Evolutionary conservation across 2,797 vertebrate genomes (phyloP), one percentile per base, ranked within the genome.

Genomic region (Poecilia picta): DNA sequence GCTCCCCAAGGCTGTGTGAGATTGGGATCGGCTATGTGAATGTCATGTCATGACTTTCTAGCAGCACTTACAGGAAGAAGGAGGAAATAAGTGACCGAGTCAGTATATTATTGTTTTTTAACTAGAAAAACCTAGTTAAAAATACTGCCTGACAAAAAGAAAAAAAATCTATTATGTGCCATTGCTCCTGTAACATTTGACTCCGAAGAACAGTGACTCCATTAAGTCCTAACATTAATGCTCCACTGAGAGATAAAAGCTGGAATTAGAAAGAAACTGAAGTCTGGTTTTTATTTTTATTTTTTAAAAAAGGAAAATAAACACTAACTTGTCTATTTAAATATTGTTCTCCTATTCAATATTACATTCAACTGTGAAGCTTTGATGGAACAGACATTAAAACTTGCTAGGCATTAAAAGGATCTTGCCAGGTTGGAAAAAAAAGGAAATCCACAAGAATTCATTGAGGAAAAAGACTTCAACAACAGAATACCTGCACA

Each of bases 161-260:
- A 66, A 82, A 70, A 82, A 70, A 39, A 20, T 74, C 62, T 74
- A 31, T 64, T 70, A 12, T 8, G 1, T 41, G 23, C 18, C 51
- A 31, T 74, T 64, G 55, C 18, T 47, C 46, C 8, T 0, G 4
- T 77, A 70, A 81, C 81, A 80, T 84, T 79, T 82, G 77, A 82
- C 83, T 80, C 43, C 36, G 62, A 49, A 71, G 53, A 79, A 55
- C 75, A 51, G 49, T 36, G 25, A 28, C 4, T 73, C 46, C 45
- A 62, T 33, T 87, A 57, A 83, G 62, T 77, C 39, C 39, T 81
- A 31, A 85, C 79, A 85, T 74, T 55, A 53, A 53, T 53, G 73
- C 33, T 18, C 13, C 28, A 31, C 28, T 80, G 49, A 68, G 23
- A 25, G 33, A 23, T 31, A 64, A 47, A 36, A 28, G 46, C 10